A percentile compares a stretch with the other conserved stretches of the same genome.
These are phyloP conservation scores for Ispidina picta DNA, from an alignment of 2,797 vertebrate genomes.

Conservation along the genomic window DNA sequence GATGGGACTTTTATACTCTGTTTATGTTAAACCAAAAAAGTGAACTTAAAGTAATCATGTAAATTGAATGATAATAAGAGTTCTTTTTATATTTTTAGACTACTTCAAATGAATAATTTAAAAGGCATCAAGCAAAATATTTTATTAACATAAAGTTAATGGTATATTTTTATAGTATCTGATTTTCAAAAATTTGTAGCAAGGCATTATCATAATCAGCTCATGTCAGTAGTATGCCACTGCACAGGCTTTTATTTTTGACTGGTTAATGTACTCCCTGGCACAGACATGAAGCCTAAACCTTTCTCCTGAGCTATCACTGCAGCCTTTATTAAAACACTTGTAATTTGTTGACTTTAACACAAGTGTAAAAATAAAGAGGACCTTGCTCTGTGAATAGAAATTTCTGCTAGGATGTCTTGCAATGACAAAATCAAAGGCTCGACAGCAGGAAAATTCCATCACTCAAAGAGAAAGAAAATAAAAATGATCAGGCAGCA, in stretches of 20 bases:
- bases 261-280: slow-evolving; percentile 74
- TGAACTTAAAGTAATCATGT: slow-evolving; percentile 86
- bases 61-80: slow-evolving; percentile 87
- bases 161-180: slow-evolving; percentile 84
- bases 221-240: slow-evolving; percentile 75
- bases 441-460: background rate
- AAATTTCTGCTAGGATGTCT: slow-evolving; percentile 44
- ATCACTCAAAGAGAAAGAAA: slow-evolving; percentile 1
- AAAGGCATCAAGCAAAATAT: slow-evolving; percentile 84
- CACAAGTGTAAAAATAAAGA: slow-evolving; percentile 36
- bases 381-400: background rate
- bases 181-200: slow-evolving; percentile 82
- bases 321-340: slow-evolving; percentile 60
- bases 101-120: slow-evolving; percentile 85
- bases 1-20: slow-evolving; percentile 80
- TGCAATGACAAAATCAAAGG: slow-evolving; percentile 11
- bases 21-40: slow-evolving; percentile 83
- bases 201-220: slow-evolving; percentile 82
- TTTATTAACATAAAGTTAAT: slow-evolving; percentile 87
- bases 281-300: slow-evolving; percentile 58
- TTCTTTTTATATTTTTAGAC: slow-evolving; percentile 86
- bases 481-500: background rate
- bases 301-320: slow-evolving; percentile 56
- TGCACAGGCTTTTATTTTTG: slow-evolving; percentile 77
- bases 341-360: slow-evolving; percentile 62